Percentiles rank a stretch among this genome's conserved stretches.
These are phyloP conservation scores for Erebia aethiops DNA, from an alignment of 2,888 invertebrate species.

Conservation along the genomic window DNA sequence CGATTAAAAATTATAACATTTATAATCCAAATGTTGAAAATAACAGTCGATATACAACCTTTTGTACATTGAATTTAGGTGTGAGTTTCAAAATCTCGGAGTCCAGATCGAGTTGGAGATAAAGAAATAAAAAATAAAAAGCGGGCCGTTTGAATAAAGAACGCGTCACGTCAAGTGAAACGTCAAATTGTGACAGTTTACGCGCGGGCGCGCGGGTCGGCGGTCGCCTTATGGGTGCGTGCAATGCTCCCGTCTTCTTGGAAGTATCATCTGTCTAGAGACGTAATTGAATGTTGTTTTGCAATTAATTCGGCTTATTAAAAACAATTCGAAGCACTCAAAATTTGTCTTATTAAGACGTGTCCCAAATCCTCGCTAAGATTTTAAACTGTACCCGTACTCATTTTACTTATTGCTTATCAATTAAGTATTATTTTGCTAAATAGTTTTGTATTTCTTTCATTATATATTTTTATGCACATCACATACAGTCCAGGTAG, in stretches of 20 bases:
- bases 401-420: not conserved
- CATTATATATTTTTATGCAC: too few species aligned
- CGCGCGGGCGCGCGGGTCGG: conserved; percentile 65
- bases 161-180: conserved; percentile 79
- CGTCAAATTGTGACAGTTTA: conserved; percentile 82
- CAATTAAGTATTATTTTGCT: not conserved
- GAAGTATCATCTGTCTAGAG: conserved; percentile 61
- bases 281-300: conserved; percentile 50
- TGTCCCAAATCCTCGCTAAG: not conserved
- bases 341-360: conserved; percentile 14
- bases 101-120: conserved; percentile 68
- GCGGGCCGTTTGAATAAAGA: conserved; percentile 78
- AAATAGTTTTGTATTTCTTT: too few species aligned
- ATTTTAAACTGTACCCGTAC: not conserved
- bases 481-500: too few species aligned
- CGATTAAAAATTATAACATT: conserved; percentile 72
- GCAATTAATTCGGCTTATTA: conserved; percentile 52
- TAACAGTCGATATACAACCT: conserved; percentile 59
- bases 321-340: conserved; percentile 40
- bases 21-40: conserved; percentile 56
- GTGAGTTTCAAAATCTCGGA: conserved; percentile 50
- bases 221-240: conserved; percentile 48
- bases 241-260: conserved; percentile 71
- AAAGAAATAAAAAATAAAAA: conserved; percentile 75
- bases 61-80: conserved; percentile 53